A percentile compares a stretch with the other conserved stretches of the same genome.
These are phyloP conservation scores for Oscheius sp. DNA, from an alignment of 2,888 invertebrate species.

Conservation along the genomic window DNA sequence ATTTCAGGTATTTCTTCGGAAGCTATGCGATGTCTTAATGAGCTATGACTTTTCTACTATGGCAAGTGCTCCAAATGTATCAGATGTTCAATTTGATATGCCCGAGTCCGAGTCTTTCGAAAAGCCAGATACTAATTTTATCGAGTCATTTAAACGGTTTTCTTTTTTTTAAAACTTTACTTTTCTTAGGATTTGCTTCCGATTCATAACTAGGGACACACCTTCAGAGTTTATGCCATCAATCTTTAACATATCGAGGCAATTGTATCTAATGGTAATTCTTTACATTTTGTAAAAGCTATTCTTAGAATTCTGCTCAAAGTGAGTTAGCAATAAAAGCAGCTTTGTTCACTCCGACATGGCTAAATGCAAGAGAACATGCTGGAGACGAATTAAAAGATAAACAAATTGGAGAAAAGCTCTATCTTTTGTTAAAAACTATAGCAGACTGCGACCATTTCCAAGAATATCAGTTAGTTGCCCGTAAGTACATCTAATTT, in stretches of 20 bases:
- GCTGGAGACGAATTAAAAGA: slow-evolving; percentile 6
- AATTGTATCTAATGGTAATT: not conserved
- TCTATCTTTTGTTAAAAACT: not conserved
- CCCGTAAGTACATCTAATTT: not conserved
- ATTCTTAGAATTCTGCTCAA: not conserved
- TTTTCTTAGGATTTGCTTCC: not conserved
- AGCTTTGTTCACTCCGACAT: not conserved
- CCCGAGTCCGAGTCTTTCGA: not conserved
- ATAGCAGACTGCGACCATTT: not conserved
- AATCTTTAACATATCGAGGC: not conserved
- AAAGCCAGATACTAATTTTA: not conserved
- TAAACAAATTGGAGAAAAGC: slow-evolving; percentile 3
- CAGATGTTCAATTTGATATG: not conserved
- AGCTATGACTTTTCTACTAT: slow-evolving; percentile 1
- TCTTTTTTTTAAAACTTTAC: not conserved
- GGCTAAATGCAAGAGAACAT: not conserved
- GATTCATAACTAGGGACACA: not conserved
- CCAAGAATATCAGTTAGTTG: not conserved
- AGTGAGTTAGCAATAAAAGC: not conserved
- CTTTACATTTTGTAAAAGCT: not conserved
- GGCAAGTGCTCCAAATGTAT: not conserved
- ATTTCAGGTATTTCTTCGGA: not conserved
- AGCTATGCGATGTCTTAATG: slow-evolving; percentile 3
- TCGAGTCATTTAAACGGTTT: not conserved
- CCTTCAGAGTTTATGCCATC: not conserved